These are phyloP conservation scores for Mamestra configurata DNA, from an alignment of 1,140 invertebrate species.

Conservation along the genomic window DNA sequence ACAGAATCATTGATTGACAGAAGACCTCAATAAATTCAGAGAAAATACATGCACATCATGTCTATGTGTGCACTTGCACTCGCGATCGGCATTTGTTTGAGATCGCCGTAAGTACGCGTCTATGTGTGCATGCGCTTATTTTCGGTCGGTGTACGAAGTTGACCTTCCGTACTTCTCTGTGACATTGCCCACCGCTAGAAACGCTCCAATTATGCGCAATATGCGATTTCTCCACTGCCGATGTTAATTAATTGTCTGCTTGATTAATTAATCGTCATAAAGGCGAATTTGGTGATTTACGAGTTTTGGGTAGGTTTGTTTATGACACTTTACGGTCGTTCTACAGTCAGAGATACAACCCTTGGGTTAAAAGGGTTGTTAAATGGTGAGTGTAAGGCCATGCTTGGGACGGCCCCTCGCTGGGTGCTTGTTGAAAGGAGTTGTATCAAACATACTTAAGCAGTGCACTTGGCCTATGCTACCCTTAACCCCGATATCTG, in stretches of 20 bases:
- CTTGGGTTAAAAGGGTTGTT: slow-evolving; percentile 15
- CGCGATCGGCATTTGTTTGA: too few relatives aligned
- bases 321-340: slow-evolving; percentile 6
- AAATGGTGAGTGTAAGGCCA: neutral
- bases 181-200: neutral
- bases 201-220: slow-evolving; percentile 39
- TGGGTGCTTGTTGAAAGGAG: neutral
- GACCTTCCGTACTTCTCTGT: neutral
- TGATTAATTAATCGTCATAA: slow-evolving; percentile 45
- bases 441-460: too few relatives aligned
- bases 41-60: too few relatives aligned
- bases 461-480: too few relatives aligned
- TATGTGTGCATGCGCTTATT: too few relatives aligned
- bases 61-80: too few relatives aligned
- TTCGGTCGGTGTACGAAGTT: neutral
- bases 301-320: slow-evolving; percentile 20
- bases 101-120: too few relatives aligned
- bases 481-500: too few relatives aligned
- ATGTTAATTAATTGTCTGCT: slow-evolving; percentile 41
- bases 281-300: slow-evolving; percentile 41
- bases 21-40: too few relatives aligned
- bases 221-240: slow-evolving; percentile 34
- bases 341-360: neutral
- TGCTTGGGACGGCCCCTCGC: neutral
- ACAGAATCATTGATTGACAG: too few relatives aligned